Percentiles rank a stretch among this genome's conserved stretches.
These are phyloP conservation scores for Papilio polytes DNA, from an alignment of 1,140 invertebrate genomes.

Conservation along the genomic window DNA sequence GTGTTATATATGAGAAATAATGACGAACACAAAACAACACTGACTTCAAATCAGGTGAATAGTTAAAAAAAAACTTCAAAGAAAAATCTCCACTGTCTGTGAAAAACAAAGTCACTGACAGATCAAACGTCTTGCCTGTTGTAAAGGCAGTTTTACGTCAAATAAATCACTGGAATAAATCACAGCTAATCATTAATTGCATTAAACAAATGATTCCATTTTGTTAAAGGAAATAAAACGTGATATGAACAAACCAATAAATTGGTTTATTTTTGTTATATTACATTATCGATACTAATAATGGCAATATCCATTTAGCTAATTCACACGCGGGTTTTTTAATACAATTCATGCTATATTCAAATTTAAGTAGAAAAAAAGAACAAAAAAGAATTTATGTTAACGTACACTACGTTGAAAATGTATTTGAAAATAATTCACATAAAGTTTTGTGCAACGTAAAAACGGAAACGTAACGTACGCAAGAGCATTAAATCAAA, in stretches of 20 bases:
- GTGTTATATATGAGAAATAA: background rate
- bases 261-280: background rate
- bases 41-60: conserved; percentile 10
- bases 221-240: background rate
- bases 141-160: conserved; percentile 27
- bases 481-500: conserved; percentile 31
- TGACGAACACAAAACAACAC: conserved; percentile 23
- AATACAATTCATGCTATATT: background rate
- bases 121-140: conserved; percentile 24
- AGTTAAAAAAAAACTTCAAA: conserved; percentile 39
- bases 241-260: background rate
- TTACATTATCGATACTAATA: background rate
- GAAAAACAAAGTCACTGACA: conserved; percentile 36
- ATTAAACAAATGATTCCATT: background rate
- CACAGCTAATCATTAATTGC: conserved; percentile 13
- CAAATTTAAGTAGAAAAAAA: background rate
- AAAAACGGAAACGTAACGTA: conserved; percentile 29
- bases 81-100: conserved; percentile 17
- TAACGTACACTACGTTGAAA: background rate
- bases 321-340: background rate
- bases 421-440: conserved; percentile 5
- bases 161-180: conserved; percentile 27
- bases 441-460: conserved; percentile 4
- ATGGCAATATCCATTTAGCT: background rate
- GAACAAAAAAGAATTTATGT: background rate